Base-by-base conservation (phyloP, 92 coral and sea anemone genomes). In the Porites divaricata region DNA sequence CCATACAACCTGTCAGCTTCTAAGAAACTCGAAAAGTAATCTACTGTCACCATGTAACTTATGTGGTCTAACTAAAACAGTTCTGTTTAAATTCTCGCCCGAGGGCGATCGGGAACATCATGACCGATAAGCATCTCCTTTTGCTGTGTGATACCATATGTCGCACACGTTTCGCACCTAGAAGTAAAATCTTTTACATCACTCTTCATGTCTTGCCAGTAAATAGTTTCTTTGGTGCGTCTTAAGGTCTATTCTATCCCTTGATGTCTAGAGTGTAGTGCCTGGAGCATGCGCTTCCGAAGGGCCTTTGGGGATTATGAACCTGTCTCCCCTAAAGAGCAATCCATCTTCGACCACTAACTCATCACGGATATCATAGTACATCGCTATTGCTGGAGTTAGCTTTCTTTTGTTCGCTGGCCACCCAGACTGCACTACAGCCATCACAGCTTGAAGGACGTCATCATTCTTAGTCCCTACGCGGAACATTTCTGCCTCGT, bases 1-100 rank as follows among this genome's bases (percentile, higher is more conserved):
- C 59, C 67, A 76, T 74, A 50, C 19, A 90, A 76, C 8, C 72
- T 16, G 50, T 24, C 83, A 2, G 83, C 58, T 57, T 83, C 80
- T 22, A 58, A 82, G 64, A 76, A 83, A 64, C 54, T 63, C 6
- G 75, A 80, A 24, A 28, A 86, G 72, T 90, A 90, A 26, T 90
- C 93, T 2, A 86, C 88, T 1, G 85, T 86, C 45, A 90, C 77
- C 76, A 86, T 19, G 81, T 86, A 86, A 26, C 56, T 26, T 65
- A 81, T 80, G 74, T 81, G 62, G 16, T 86, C 58, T 16, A 89
- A 74, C 50, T 64, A 75, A 84, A 35, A 35, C 45, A 81, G 74
- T 61, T 89, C 87, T 21, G 53, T 74, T 5, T 63, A 72, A 41
- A 83, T 28, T 67, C 69, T 88, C 20, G 73, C 84, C 91, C 91